Base-by-base conservation (phyloP, 2,797 vertebrate species). In the Sebastes oblongus region DNA sequence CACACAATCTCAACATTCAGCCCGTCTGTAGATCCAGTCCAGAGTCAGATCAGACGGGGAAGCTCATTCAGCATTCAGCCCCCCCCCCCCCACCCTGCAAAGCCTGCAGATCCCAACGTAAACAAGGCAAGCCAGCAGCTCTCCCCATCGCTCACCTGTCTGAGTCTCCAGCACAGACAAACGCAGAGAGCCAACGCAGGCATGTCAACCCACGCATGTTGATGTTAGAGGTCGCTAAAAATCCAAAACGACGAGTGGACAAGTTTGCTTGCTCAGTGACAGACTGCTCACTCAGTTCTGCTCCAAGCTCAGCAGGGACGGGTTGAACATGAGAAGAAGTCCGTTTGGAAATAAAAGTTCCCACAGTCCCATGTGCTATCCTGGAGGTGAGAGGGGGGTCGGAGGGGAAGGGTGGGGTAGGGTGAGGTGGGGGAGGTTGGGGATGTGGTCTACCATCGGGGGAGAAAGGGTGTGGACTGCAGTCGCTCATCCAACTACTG, bases 111-210 rank as follows among this genome's bases (percentile, higher is more conserved):
- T 78, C 73, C 81, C 56, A 42, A 14, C 78, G 84, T 85, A 87
- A 93, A 92, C 86, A 90, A 84, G 77, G 34, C 54, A 50, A 77
- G 52, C 66, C 78, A 50, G 69, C 76, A 16, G 59, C 8, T 8
- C 80, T 71, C 50, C 76, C 60, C 29, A 2, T 77, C 6, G 20
- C 94, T 95, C 93, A 95, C 93, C 94, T 93, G 85, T 89, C 85
- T 82, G 91, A 90, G 84, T 88, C 77, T 87, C 89, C 79, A 34
- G 81, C 78, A 92, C 46, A 87, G 67, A 85, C 84, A 72, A 85
- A 81, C 61, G 87, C 86, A 82, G 72, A 84, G 61, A 72, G 75
- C 83, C 69, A 77, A 81, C 22, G 81, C 82, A 78, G 83, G 82
- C 92, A 94, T 94, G 77, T 72, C 89, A 81, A 62, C 66, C 60